A percentile compares a stretch with the other conserved stretches of the same genome.
Conservation (phyloP, 2,113 vertebrate genomes). For the Sapajus apella region DNA sequence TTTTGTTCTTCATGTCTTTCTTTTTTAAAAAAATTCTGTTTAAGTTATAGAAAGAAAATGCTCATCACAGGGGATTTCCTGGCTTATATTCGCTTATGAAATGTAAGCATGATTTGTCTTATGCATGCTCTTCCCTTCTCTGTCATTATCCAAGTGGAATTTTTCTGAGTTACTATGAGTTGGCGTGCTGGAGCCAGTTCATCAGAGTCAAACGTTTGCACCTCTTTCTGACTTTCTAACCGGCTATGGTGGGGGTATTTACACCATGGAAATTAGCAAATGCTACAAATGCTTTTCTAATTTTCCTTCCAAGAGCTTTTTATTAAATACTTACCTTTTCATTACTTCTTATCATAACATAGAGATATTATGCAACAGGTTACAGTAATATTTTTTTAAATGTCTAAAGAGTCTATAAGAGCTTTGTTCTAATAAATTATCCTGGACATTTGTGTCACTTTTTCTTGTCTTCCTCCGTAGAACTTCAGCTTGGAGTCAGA, state of each 20-base stretch:
- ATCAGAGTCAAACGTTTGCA: not conserved
- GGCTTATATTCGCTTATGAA: not conserved
- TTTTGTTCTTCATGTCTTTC: not conserved
- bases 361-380: not conserved
- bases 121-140: not conserved
- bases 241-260: not conserved
- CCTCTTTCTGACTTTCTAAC: not conserved
- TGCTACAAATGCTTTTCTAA: not conserved
- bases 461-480: not conserved
- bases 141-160: not conserved
- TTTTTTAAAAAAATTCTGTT: not conserved
- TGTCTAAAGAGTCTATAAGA: not conserved
- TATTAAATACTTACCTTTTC: not conserved
- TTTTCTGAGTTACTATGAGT: not conserved
- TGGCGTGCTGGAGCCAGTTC: not conserved
- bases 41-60: not conserved
- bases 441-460: not conserved
- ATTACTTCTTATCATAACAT: not conserved
- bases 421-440: not conserved
- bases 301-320: accelerated
- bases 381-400: not conserved
- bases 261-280: not conserved
- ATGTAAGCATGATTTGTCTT: not conserved
- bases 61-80: not conserved
- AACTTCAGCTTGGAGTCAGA: not conserved